Evolutionary conservation across 2,113 vertebrate species (phyloP), one percentile per base, ranked within the genome.

Genomic region (Dromas ardeola): DNA sequence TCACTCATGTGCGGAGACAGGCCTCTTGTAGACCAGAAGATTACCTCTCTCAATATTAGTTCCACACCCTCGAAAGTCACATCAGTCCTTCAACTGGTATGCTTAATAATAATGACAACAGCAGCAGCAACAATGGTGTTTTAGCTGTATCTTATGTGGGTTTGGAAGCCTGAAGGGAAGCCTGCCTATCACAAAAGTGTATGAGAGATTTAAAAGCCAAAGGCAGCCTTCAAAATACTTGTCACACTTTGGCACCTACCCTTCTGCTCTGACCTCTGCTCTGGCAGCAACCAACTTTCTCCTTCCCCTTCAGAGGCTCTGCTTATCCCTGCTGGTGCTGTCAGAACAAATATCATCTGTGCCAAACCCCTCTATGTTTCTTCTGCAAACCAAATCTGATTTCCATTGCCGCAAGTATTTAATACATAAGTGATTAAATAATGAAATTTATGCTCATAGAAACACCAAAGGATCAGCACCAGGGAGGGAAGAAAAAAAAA

Each of bases 161-260:
- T 79, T 90, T 90, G 82, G 65, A 81, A 87, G 40, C 36, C 59
- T 81, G 88, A 83, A 49, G n/a, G 72, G 29, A 89, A 89, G 61
- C 9, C 9, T 83, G 32, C 20, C 36, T 27, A 17, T 85, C 14
- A 40, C 30, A 42, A 43, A 78, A 53, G 22, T 15, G 15, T 18
- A 6, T 19, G 30, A 65, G 17, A 83, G 11, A 15, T 50, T 53
- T 79, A 81, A 79, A 74, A 79, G 45, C 18, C 36, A 91, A 81
- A 86, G 42, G 22, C 67, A 81, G 26, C 34, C 38, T 85, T 59
- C 63, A 72, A 88, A 81, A 59, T 42, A 29, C 32, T 78, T 66
- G 36, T 16, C 70, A 53, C 4, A 4, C 14, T 90, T 77, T 21
- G 34, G 16, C 43, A 17, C 32, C 65, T 81, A 15, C 27, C 15